A percentile compares a stretch with the other conserved stretches of the same genome.
These are phyloP conservation scores for Jordanella pulchra DNA, from an alignment of 2,797 vertebrate species.

Conservation along the genomic window DNA sequence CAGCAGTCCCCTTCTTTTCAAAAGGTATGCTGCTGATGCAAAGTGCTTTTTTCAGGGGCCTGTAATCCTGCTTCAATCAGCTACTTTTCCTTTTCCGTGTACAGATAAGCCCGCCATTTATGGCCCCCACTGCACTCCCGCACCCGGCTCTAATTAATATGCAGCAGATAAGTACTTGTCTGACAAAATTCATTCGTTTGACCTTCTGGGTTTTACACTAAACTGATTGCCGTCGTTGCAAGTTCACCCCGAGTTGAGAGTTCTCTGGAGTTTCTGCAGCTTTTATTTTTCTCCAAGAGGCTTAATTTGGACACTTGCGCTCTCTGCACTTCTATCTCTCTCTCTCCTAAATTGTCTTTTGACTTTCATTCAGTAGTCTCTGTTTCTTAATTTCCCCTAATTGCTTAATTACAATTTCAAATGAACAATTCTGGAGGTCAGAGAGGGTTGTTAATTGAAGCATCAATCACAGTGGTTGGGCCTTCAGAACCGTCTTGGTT, in stretches of 20 bases:
- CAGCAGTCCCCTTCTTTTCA: constrained; percentile 51
- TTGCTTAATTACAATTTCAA: constrained; percentile 86
- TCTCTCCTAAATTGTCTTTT: constrained; percentile 77
- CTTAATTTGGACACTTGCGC: constrained; percentile 63
- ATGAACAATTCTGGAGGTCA: constrained; percentile 85
- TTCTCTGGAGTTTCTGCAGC: constrained; percentile 61
- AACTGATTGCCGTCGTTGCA: constrained; percentile 68
- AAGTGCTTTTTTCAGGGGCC: constrained; percentile 77
- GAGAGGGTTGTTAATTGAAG: constrained; percentile 81
- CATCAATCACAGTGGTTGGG: constrained; percentile 81
- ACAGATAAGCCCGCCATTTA: constrained; percentile 81
- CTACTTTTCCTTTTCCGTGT: constrained; percentile 76
- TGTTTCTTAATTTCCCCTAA: constrained; percentile 84
- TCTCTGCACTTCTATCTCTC: constrained; percentile 39
- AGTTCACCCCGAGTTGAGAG: constrained; percentile 71
- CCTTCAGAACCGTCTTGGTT: constrained; percentile 68
- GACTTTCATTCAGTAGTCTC: constrained; percentile 79
- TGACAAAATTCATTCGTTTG: constrained; percentile 79
- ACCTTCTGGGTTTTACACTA: constrained; percentile 79
- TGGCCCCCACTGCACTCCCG: constrained; percentile 61
- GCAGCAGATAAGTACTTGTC: constrained; percentile 81
- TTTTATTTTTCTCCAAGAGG: constrained; percentile 60
- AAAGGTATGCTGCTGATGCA: constrained; percentile 74
- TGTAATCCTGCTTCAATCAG: constrained; percentile 84
- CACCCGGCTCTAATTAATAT: constrained; percentile 79